A percentile compares a stretch with the other conserved stretches of the same genome.
Evolutionary conservation across 2,888 invertebrate genomes (phyloP).

Genomic region (Andrena praecox): DNA sequence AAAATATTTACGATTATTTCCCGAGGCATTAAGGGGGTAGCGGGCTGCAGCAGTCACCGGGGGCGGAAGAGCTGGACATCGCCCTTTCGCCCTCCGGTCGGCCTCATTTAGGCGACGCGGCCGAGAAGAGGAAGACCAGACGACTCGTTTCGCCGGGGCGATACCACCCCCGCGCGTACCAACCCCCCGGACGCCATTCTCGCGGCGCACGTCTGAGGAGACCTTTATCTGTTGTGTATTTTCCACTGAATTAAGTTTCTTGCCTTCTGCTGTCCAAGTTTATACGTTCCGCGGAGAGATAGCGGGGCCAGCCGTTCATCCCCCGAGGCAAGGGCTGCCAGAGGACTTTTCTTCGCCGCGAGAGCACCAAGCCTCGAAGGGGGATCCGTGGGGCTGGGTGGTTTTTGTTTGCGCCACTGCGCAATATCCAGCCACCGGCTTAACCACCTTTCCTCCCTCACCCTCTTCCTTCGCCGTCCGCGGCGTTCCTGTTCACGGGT

Average conservation of each 20-base stretch:
- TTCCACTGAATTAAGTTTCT: constrained; percentile 81
- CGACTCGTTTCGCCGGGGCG: constrained; percentile 18
- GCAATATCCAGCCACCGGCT: constrained; percentile 75
- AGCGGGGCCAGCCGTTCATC: constrained; percentile 66
- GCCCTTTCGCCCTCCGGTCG: constrained; percentile 39
- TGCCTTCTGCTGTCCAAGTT: constrained; percentile 79
- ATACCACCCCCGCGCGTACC: too few relatives aligned
- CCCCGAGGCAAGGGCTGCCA: constrained; percentile 52
- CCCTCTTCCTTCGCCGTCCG: constrained; percentile 16
- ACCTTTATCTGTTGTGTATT: constrained; percentile 79
- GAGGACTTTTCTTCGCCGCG: constrained; percentile 55
- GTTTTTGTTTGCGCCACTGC: constrained; percentile 79
- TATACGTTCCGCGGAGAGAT: constrained; percentile 79
- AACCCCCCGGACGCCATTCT: constrained; percentile 30
- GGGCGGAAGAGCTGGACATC: constrained; percentile 27
- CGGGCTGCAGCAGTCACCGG: constrained; percentile 39
- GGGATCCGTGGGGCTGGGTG: constrained; percentile 64
- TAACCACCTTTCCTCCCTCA: constrained; percentile 48
- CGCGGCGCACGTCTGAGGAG: constrained; percentile 58
- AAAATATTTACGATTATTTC: constrained; percentile 72
- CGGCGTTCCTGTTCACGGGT: constrained; percentile 20
- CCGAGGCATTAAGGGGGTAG: constrained; percentile 58
- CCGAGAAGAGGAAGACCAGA: constrained; percentile 4
- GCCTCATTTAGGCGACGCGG: constrained; percentile 54
- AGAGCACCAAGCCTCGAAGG: constrained; percentile 32